A percentile compares a stretch with the other conserved stretches of the same genome.
phyloP scores from a whole-genome alignment of 2,797 vertebrate genomes.

The Eulemur coronatus region DNA sequence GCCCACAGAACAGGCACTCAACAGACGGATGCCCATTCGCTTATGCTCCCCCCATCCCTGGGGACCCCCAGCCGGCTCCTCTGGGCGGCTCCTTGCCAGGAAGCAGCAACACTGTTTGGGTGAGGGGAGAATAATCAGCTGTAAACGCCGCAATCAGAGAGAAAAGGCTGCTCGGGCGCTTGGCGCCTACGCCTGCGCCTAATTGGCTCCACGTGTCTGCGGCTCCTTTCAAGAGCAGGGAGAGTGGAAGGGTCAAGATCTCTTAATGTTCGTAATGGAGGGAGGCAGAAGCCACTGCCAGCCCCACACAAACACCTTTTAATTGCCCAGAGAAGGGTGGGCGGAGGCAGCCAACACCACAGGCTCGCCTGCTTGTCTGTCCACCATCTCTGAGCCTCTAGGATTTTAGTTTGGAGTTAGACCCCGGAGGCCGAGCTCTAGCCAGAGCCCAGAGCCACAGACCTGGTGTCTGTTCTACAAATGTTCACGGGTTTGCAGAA shows the following conservation, averaged over 20 bases:
- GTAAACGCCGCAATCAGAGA: slow-evolving; percentile 84
- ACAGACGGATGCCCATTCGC: not conserved
- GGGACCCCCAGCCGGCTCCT: slow-evolving; percentile 16
- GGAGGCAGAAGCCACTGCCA: slow-evolving; percentile 73
- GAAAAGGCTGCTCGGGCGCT: slow-evolving; percentile 78
- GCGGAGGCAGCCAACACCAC: not conserved
- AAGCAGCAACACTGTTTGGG: slow-evolving; percentile 76
- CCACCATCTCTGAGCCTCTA: not conserved
- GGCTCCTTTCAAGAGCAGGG: slow-evolving; percentile 73
- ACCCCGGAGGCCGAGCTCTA: not conserved
- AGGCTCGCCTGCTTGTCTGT: not conserved
- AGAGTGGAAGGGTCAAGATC: slow-evolving; percentile 84
- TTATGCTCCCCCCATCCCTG: not conserved
- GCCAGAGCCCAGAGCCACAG: not conserved
- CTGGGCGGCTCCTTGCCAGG: slow-evolving; percentile 56
- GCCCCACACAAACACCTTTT: slow-evolving; percentile 70
- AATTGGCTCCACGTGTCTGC: slow-evolving; percentile 81
- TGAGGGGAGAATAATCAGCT: slow-evolving; percentile 83
- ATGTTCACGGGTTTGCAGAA: not conserved
- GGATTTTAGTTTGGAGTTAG: not conserved
- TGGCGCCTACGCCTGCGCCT: slow-evolving; percentile 76
- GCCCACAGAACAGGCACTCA: not conserved
- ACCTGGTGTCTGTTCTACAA: not conserved
- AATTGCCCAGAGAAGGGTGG: slow-evolving; percentile 62
- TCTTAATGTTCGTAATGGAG: slow-evolving; percentile 81